These are phyloP conservation scores for Brienomyrus longianalis DNA, from an alignment of 2,113 vertebrate genomes.

Conservation along the genomic window DNA sequence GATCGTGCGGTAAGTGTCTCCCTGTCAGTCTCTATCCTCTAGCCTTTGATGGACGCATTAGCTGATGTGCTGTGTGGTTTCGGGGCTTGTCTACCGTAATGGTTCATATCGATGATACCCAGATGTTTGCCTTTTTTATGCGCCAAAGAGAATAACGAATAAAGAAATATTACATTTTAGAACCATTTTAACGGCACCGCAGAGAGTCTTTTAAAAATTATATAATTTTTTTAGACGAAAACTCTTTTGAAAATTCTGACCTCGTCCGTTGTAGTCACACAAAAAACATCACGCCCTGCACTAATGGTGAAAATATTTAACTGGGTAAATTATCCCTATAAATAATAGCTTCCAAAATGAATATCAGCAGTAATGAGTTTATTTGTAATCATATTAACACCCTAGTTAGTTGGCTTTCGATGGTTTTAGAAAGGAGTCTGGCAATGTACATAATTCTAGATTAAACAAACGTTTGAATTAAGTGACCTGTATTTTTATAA, in stretches of 20 bases:
- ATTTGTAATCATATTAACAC: background rate
- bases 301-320: background rate
- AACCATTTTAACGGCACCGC: background rate
- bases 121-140: background rate
- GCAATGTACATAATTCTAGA: background rate
- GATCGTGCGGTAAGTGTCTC: background rate
- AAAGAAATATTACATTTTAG: background rate
- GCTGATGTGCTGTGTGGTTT: background rate
- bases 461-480: background rate
- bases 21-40: background rate
- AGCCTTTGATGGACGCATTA: background rate
- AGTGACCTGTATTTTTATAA: background rate
- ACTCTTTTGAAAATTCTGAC: background rate
- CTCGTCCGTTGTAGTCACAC: background rate
- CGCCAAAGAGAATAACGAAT: background rate
- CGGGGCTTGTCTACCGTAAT: background rate
- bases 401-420: background rate
- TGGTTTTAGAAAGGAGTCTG: background rate
- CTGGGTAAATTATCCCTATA: background rate
- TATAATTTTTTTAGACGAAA: background rate
- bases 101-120: slow-evolving; percentile 1
- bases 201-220: background rate
- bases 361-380: background rate
- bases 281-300: background rate
- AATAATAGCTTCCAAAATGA: background rate